phyloP scores from a whole-genome alignment of 2,888 invertebrate genomes.

The Isoperla grammatica region DNA sequence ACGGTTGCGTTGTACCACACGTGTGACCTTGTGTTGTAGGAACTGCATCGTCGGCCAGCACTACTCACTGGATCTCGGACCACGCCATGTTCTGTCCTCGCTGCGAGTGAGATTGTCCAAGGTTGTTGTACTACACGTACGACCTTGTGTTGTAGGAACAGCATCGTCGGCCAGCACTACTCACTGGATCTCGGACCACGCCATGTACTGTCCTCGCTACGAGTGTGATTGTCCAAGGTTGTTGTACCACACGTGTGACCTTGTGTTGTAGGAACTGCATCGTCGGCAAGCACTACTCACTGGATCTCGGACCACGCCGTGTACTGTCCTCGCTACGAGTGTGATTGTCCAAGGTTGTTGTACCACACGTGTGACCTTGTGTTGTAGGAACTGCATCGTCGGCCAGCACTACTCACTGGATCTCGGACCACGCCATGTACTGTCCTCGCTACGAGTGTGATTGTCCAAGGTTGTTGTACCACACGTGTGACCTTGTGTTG shows the following conservation, averaged over 20 bases:
- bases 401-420: conserved; percentile 68
- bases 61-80: conserved; percentile 69
- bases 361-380: conserved; percentile 1
- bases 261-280: conserved; percentile 68
- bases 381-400: conserved; percentile 76
- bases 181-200: conserved; percentile 75
- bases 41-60: conserved; percentile 82
- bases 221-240: conserved; percentile 55
- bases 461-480: too few species aligned
- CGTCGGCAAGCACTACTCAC: conserved; percentile 70
- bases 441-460: conserved; percentile 71
- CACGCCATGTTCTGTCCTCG: conserved; percentile 80
- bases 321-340: conserved; percentile 70
- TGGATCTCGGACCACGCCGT: conserved; percentile 83
- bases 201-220: conserved; percentile 76
- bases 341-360: conserved; percentile 45
- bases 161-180: conserved; percentile 75
- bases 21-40: conserved; percentile 60
- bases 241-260: not conserved
- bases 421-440: conserved; percentile 83
- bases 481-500: conserved; percentile 34
- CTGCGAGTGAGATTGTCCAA: conserved; percentile 61
- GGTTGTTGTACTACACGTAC: not conserved
- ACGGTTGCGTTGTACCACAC: too few species aligned
- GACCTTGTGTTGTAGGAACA: conserved; percentile 58